These are phyloP conservation scores for Diarsia brunnea DNA, from an alignment of 2,888 invertebrate species.

Conservation along the genomic window DNA sequence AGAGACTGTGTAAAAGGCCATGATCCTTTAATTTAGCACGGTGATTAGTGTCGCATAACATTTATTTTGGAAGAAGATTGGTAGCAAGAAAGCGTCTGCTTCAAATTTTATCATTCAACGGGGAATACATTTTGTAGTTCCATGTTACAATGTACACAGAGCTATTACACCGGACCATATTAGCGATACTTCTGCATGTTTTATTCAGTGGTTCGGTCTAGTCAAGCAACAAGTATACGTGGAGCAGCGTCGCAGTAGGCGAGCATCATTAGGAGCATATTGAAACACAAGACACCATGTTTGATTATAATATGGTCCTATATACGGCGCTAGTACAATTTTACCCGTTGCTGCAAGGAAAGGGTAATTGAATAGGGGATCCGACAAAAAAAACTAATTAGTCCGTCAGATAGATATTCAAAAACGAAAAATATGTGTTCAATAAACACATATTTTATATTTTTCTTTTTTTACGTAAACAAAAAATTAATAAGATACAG, in stretches of 20 bases:
- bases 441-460: too few species aligned
- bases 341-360: too few species aligned
- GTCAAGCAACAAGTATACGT: conserved; percentile 68
- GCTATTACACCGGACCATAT: background rate
- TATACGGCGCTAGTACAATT: background rate
- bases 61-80: background rate
- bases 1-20: background rate
- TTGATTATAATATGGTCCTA: conserved; percentile 60
- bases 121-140: background rate
- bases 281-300: conserved; percentile 66
- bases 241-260: conserved; percentile 61
- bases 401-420: too few species aligned
- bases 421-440: too few species aligned
- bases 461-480: too few species aligned
- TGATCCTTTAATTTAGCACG: background rate
- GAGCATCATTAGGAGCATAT: conserved; percentile 77
- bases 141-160: background rate
- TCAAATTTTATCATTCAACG: background rate
- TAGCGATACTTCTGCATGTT: conserved; percentile 44
- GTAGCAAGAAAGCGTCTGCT: background rate
- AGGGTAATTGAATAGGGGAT: too few species aligned
- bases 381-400: too few species aligned
- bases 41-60: background rate
- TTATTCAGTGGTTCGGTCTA: conserved; percentile 57
- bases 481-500: too few species aligned